These are phyloP conservation scores for Cydia amplana DNA, from an alignment of 1,140 invertebrate genomes.

Conservation along the genomic window DNA sequence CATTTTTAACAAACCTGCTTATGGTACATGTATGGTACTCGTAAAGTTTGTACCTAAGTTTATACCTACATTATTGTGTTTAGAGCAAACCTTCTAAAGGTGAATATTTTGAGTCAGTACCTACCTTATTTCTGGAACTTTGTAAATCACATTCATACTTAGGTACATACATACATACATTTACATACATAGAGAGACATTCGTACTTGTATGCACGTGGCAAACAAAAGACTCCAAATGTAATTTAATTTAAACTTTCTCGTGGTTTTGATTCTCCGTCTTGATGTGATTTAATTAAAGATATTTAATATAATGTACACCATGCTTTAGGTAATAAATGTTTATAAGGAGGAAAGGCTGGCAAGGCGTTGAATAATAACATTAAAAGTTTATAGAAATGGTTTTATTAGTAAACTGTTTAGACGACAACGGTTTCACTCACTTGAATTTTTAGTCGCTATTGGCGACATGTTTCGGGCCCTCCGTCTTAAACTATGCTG, in stretches of 20 bases:
- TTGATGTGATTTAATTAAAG: neutral
- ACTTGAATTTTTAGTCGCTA: too few relatives aligned
- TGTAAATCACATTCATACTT: neutral
- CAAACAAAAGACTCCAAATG: constrained; percentile 8
- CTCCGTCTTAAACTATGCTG: too few relatives aligned
- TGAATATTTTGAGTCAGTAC: neutral
- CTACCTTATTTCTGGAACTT: neutral
- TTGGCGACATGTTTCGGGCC: too few relatives aligned
- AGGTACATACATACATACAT: neutral
- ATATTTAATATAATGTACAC: neutral
- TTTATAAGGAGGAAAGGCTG: neutral
- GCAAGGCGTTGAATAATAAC: too few relatives aligned
- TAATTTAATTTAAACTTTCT: constrained; percentile 19
- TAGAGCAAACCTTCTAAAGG: neutral
- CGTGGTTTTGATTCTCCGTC: neutral
- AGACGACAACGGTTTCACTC: too few relatives aligned
- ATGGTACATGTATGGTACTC: too few relatives aligned
- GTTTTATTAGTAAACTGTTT: too few relatives aligned
- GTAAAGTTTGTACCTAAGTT: too few relatives aligned
- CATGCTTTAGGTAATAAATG: neutral
- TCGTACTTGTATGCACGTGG: neutral
- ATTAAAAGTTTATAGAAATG: too few relatives aligned
- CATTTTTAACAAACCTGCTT: neutral
- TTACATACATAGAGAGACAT: neutral
- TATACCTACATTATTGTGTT: too few relatives aligned